A percentile compares a stretch with the other conserved stretches of the same genome.
Evolutionary conservation across 2,888 invertebrate species (phyloP).

Genomic region (Zaprionus lineosus): DNA sequence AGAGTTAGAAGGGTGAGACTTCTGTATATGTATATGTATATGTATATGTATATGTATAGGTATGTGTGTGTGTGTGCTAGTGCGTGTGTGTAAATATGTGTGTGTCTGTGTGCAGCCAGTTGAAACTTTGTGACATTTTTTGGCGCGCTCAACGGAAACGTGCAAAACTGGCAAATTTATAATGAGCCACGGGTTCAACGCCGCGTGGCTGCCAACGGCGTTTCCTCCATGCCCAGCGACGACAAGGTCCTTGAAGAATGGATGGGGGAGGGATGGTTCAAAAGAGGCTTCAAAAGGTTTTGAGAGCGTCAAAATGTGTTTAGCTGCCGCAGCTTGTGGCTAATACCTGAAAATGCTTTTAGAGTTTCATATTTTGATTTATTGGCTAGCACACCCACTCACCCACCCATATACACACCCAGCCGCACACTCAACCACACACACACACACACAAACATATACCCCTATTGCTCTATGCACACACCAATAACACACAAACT

Average conservation of each 20-base stretch:
- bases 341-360: slow-evolving; percentile 74
- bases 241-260: too few species aligned
- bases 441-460: slow-evolving; percentile 1
- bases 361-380: slow-evolving; percentile 71
- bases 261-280: too few species aligned
- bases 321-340: slow-evolving; percentile 46
- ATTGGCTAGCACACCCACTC: slow-evolving; percentile 47
- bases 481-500: too few species aligned
- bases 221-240: too few species aligned
- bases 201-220: slow-evolving; percentile 60
- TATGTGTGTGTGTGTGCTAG: background rate
- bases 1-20: slow-evolving; percentile 29
- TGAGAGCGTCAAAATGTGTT: slow-evolving; percentile 49
- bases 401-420: background rate
- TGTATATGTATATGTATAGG: background rate
- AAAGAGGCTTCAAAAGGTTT: slow-evolving; percentile 50
- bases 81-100: slow-evolving; percentile 1
- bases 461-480: too few species aligned
- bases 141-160: slow-evolving; percentile 69
- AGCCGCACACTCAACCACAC: background rate
- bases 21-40: background rate
- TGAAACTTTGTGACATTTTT: slow-evolving; percentile 74
- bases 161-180: slow-evolving; percentile 78
- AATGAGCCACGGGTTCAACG: slow-evolving; percentile 68
- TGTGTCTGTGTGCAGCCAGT: slow-evolving; percentile 32